These are phyloP conservation scores for Hippocampus comes DNA, from an alignment of 2,113 vertebrate genomes.

Conservation along the genomic window DNA sequence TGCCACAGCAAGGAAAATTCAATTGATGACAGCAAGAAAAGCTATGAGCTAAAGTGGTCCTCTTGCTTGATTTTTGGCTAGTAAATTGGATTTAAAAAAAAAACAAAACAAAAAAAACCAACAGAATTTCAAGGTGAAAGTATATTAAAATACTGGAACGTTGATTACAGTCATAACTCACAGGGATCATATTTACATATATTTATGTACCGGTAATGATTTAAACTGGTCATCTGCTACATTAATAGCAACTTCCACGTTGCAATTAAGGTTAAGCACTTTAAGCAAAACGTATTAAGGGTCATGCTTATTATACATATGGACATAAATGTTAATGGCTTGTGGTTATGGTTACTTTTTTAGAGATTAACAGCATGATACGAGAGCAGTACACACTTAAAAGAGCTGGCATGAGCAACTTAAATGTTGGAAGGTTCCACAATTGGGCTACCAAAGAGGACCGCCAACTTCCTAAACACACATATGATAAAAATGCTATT, in stretches of 20 bases:
- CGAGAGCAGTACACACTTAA: neutral
- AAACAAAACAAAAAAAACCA: neutral
- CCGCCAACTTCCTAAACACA: too few relatives aligned
- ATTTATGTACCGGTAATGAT: neutral
- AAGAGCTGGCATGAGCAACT: too few relatives aligned
- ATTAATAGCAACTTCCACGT: neutral
- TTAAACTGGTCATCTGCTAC: neutral
- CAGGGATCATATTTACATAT: too few relatives aligned
- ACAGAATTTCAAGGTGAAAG: neutral
- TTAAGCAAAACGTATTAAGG: neutral
- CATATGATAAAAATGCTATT: too few relatives aligned
- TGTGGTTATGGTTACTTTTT: neutral
- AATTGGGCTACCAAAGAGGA: too few relatives aligned
- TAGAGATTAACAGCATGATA: neutral
- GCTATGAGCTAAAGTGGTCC: neutral
- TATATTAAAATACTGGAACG: neutral
- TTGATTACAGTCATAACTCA: too few relatives aligned
- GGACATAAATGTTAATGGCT: too few relatives aligned
- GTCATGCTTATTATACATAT: neutral
- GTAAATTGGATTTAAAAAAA: neutral
- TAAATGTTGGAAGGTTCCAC: too few relatives aligned
- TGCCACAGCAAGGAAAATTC: neutral
- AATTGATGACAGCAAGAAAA: neutral
- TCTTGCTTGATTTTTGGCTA: neutral
- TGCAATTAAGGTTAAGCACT: too few relatives aligned